Evolutionary conservation across 92 coral and sea anemone genomes (phyloP).

Genomic region (Zoanthus sansibaricus): DNA sequence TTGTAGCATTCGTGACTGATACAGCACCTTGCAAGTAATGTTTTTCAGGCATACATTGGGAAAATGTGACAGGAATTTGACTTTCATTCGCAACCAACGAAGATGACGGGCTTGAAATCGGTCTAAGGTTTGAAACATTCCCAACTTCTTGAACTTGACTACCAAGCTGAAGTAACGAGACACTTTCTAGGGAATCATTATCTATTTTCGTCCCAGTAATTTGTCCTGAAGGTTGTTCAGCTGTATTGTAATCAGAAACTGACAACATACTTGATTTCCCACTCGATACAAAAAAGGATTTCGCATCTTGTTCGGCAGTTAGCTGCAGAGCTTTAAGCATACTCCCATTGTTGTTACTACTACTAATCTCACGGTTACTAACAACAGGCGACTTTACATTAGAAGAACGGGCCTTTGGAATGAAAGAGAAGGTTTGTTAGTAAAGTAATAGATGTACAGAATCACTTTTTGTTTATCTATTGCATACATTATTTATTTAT

Average conservation of each 20-base stretch:
- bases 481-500: no score
- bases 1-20: not conserved
- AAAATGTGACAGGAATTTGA: not conserved
- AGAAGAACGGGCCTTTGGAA: not conserved
- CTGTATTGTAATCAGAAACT: not conserved
- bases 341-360: not conserved
- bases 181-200: not conserved
- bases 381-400: not conserved
- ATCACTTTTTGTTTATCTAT: no score
- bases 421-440: not conserved
- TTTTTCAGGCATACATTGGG: not conserved
- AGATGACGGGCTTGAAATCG: not conserved
- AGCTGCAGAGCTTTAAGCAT: slow-evolving; percentile 27
- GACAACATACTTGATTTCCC: not conserved
- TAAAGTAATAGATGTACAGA: no score
- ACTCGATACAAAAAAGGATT: not conserved
- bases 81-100: not conserved
- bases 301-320: slow-evolving; percentile 35
- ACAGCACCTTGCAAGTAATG: not conserved
- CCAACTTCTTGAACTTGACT: not conserved
- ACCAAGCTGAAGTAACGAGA: not conserved
- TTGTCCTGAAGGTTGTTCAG: not conserved
- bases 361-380: slow-evolving; percentile 7
- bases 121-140: slow-evolving; percentile 10
- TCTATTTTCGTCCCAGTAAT: not conserved